These are phyloP conservation scores for Ichneumoninae sp. DNA, from an alignment of 2,888 invertebrate genomes.

Conservation along the genomic window DNA sequence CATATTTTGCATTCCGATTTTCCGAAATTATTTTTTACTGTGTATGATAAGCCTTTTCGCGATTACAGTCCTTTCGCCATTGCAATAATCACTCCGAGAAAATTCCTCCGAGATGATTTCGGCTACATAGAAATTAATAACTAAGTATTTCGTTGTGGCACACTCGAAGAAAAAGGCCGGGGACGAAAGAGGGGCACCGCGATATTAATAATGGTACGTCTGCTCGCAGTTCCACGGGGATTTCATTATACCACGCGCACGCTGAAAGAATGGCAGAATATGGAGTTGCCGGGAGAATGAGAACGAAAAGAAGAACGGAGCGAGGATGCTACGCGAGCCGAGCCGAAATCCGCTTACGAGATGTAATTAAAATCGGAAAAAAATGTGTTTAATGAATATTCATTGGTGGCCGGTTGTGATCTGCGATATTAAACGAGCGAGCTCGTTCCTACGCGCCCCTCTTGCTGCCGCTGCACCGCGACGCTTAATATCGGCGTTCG, in stretches of 20 bases:
- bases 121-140: constrained; percentile 80
- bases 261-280: constrained; percentile 68
- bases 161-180: constrained; percentile 76
- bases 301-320: constrained; percentile 54
- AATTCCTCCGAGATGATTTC: constrained; percentile 38
- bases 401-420: constrained; percentile 68
- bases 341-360: constrained; percentile 82
- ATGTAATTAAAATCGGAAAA: constrained; percentile 83
- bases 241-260: constrained; percentile 81
- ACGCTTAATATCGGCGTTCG: constrained; percentile 38
- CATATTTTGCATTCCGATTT: too few species aligned
- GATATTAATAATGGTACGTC: constrained; percentile 83
- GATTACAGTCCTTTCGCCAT: neutral
- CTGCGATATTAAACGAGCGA: constrained; percentile 64
- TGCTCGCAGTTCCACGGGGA: constrained; percentile 76
- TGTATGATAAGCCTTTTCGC: neutral
- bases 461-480: neutral
- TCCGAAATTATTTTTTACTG: too few species aligned
- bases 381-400: constrained; percentile 83
- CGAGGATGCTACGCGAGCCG: constrained; percentile 75
- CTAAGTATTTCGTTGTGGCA: constrained; percentile 82
- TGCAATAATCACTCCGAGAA: neutral
- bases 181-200: constrained; percentile 65
- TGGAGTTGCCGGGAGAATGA: constrained; percentile 67
- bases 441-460: constrained; percentile 37